Conservation (phyloP, 1,140 invertebrate genomes). For the Brachionus paranguensis region DNA sequence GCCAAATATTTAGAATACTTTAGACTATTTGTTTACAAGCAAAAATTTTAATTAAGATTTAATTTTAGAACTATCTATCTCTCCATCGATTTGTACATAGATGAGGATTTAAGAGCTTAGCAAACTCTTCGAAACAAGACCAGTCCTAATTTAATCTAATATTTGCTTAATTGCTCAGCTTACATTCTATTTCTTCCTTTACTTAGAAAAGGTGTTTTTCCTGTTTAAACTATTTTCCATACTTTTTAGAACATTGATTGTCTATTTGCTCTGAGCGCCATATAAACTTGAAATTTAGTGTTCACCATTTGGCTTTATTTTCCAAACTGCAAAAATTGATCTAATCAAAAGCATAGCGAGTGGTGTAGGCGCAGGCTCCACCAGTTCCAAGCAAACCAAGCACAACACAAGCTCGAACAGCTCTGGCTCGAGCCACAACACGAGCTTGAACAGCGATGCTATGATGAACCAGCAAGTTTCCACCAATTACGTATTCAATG, state of each 20-base stretch:
- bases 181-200: background rate
- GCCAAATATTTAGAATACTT: background rate
- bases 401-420: slow-evolving; percentile 30
- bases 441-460: background rate
- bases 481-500: background rate
- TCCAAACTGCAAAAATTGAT: slow-evolving; percentile 37
- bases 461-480: background rate
- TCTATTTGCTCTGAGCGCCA: background rate
- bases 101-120: slow-evolving; percentile 31
- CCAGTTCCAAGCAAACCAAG: background rate
- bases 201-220: slow-evolving; percentile 16
- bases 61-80: background rate
- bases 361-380: slow-evolving; percentile 1
- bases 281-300: background rate
- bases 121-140: background rate
- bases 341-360: slow-evolving; percentile 31
- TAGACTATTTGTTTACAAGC: background rate
- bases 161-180: background rate
- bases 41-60: slow-evolving; percentile 35
- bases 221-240: background rate
- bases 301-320: background rate
- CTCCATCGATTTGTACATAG: background rate
- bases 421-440: slow-evolving; percentile 25
- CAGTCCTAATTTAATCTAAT: slow-evolving; percentile 12
- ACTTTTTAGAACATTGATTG: background rate